Conservation (phyloP, 2,797 vertebrate species). For the Gallinago stenura region DNA sequence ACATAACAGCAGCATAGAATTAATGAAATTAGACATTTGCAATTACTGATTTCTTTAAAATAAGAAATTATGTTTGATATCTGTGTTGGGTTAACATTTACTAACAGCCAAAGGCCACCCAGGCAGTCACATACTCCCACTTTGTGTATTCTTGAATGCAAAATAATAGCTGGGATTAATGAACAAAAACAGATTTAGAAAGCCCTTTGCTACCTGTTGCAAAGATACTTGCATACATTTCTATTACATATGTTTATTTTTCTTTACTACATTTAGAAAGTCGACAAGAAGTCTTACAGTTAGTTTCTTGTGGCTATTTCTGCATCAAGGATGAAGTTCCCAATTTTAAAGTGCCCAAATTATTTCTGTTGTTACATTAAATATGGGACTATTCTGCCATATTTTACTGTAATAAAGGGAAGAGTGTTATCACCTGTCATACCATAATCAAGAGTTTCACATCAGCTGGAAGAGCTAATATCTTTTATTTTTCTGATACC, state of each 20-base stretch:
- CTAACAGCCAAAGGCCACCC: not conserved
- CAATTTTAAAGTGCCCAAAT: not conserved
- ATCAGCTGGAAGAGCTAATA: not conserved
- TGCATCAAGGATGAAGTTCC: not conserved
- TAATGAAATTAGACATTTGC: not conserved
- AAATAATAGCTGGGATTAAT: not conserved
- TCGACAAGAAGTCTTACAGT: not conserved
- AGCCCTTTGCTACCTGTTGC: not conserved
- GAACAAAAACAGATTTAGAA: not conserved
- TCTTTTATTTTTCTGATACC: not conserved
- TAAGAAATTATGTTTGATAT: accelerated
- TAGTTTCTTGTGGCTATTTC: not conserved
- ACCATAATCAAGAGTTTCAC: not conserved
- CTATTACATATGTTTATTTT: not conserved
- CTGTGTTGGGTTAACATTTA: accelerated
- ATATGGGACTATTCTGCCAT: not conserved
- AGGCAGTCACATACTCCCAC: not conserved
- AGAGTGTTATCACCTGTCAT: not conserved
- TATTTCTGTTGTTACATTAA: not conserved
- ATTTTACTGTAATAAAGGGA: not conserved
- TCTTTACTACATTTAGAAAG: not conserved
- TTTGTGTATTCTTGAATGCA: not conserved
- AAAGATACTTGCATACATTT: not conserved
- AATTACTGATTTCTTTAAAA: not conserved
- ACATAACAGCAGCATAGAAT: not conserved